These are phyloP conservation scores for Andrena fulva DNA, from an alignment of 2,888 invertebrate species.

Conservation along the genomic window DNA sequence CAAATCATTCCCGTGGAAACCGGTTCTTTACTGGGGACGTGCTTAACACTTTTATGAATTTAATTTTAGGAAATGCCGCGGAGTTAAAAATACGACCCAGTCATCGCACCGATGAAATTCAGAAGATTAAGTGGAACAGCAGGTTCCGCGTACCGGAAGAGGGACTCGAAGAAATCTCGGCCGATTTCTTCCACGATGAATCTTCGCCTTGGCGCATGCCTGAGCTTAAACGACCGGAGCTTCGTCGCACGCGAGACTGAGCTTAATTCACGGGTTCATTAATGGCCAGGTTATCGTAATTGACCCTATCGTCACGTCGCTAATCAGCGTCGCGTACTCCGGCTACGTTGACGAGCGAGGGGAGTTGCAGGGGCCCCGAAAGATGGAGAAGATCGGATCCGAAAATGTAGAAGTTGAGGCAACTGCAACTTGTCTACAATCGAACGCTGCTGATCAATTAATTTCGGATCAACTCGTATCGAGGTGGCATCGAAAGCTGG, in stretches of 20 bases:
- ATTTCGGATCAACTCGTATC: too few relatives aligned
- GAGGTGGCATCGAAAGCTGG: too few relatives aligned
- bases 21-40: constrained; percentile 23
- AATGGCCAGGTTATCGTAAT: constrained; percentile 61
- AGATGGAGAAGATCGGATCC: not conserved
- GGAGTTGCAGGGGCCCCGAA: constrained; percentile 7
- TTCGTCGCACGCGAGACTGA: constrained; percentile 4
- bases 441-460: too few relatives aligned
- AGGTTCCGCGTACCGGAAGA: not conserved
- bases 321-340: constrained; percentile 54
- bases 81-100: not conserved
- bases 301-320: constrained; percentile 64
- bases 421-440: too few relatives aligned
- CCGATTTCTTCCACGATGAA: constrained; percentile 1
- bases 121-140: constrained; percentile 19
- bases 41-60: not conserved
- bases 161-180: constrained; percentile 4
- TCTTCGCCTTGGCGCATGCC: not conserved
- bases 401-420: not conserved
- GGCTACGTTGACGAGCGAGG: constrained; percentile 40
- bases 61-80: not conserved
- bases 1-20: constrained; percentile 23
- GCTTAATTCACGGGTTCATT: constrained; percentile 54
- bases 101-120: not conserved
- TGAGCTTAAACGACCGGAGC: not conserved